Conservation (phyloP, 2,888 invertebrate genomes). For the Tineola bisselliella region DNA sequence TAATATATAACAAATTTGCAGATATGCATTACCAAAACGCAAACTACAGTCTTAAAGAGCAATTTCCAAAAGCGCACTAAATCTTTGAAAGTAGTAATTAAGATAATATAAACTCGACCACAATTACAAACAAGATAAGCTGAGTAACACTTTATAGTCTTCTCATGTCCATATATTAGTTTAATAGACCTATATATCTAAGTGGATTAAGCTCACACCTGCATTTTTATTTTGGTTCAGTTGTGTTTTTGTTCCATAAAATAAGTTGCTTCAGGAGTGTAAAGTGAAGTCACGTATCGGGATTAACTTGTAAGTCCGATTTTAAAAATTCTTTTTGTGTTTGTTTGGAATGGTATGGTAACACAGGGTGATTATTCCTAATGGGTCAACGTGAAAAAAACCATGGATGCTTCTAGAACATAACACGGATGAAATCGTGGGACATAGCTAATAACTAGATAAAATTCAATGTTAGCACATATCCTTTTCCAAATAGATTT, state of each 20-base stretch:
- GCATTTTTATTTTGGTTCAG: neutral
- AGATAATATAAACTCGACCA: conserved; percentile 10
- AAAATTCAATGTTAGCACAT: too few species aligned
- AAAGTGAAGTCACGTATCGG: too few species aligned
- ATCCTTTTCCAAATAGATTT: too few species aligned
- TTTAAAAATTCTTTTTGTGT: too few species aligned
- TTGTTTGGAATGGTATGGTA: too few species aligned
- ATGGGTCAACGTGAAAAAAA: too few species aligned
- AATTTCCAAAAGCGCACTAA: conserved; percentile 2
- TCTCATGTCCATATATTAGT: conserved; percentile 36
- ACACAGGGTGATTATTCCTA: too few species aligned
- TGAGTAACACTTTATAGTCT: conserved; percentile 21
- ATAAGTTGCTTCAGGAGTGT: too few species aligned
- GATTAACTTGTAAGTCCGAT: too few species aligned
- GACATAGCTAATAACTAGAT: too few species aligned
- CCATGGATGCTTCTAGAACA: too few species aligned
- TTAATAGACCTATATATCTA: conserved; percentile 49
- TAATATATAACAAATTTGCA: neutral
- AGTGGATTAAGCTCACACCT: neutral
- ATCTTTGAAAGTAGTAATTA: conserved; percentile 12
- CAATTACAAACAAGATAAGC: conserved; percentile 25
- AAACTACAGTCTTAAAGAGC: neutral
- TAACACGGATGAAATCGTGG: too few species aligned
- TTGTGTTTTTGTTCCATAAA: neutral
- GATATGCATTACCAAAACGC: neutral